These are phyloP conservation scores for Eristalinus sepulchralis DNA, from an alignment of 2,888 invertebrate genomes.

Conservation along the genomic window DNA sequence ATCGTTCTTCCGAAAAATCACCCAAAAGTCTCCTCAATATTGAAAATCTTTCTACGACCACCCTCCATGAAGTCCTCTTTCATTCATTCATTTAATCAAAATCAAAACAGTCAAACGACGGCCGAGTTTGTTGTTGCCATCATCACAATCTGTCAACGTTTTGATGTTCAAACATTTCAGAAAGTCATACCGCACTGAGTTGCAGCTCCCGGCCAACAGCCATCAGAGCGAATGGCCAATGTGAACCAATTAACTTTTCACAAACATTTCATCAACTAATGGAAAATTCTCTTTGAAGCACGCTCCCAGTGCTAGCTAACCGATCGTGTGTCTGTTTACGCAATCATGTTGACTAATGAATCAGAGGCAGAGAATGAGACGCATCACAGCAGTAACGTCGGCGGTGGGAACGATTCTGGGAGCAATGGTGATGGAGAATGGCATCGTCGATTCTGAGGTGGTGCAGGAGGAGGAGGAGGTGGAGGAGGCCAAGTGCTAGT, in stretches of 20 bases:
- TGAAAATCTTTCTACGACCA: neutral
- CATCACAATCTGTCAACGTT: slow-evolving; percentile 45
- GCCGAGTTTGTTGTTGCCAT: slow-evolving; percentile 18
- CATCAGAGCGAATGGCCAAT: slow-evolving; percentile 53
- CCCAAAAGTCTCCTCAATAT: no score
- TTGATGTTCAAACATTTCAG: slow-evolving; percentile 43
- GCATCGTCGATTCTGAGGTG: neutral
- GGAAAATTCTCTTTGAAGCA: slow-evolving; percentile 67
- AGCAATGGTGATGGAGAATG: neutral
- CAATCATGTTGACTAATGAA: slow-evolving; percentile 21
- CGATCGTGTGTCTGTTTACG: slow-evolving; percentile 46
- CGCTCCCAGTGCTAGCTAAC: slow-evolving; percentile 29
- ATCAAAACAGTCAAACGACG: slow-evolving; percentile 19
- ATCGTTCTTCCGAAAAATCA: no score
- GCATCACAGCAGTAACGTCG: neutral
- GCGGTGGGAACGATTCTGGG: neutral
- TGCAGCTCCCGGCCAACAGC: neutral
- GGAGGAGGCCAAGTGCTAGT: neutral
- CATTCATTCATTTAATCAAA: slow-evolving; percentile 44
- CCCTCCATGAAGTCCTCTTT: neutral
- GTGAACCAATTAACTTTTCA: slow-evolving; percentile 71
- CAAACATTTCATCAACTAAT: slow-evolving; percentile 71
- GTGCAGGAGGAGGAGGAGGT: neutral
- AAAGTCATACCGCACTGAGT: slow-evolving; percentile 25
- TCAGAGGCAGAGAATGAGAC: neutral